Evolutionary conservation across 2,888 invertebrate genomes (phyloP), one percentile per base, ranked within the genome.

Genomic region (Euproctis similis): DNA sequence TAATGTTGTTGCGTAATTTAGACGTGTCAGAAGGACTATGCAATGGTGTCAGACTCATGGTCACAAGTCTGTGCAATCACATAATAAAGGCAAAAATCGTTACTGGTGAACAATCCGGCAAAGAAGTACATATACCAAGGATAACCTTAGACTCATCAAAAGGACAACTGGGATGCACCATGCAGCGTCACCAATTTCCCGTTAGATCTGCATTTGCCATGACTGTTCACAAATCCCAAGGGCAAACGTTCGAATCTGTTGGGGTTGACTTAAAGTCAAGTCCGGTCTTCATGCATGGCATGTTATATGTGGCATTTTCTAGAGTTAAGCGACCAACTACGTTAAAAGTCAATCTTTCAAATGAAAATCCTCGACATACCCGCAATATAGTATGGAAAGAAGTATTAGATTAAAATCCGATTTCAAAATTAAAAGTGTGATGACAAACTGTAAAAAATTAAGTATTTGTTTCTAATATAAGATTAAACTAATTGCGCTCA

Each of bases 31-130:
- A 23, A 23, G 23, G 23, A 9, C 23, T 23, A 23, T 23, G 23
- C 23, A 23, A 23, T 23, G 12, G 23, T 23, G 23, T 23, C 3
- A 23, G 10, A 33, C 23, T 34, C 24, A 38, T 41, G 6, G 39
- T 32, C 4, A 36, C 31, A 39, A 36, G 26, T 36, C 33, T 44
- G 26, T 36, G 38, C 31, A 36, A 42, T 38, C 30, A 43, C 31
- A 30, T 37, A 30, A 40, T 43, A 35, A 37, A 41, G 25, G 35
- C 11, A 12, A 22, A 32, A 34, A 32, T 36, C 29, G 23, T 27
- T 33, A 37, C 33, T 37, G 33, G 28, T 33, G 33, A 37, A 37
- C 30, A 37, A 34, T 30, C 31, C 28, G 31, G 19, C 27, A 36
- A 36, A 40, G 28, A 36, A 36, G 30, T 35, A 25, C 26, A 28